phyloP scores from a whole-genome alignment of 2,888 invertebrate genomes.

The Lycaena phlaeas region DNA sequence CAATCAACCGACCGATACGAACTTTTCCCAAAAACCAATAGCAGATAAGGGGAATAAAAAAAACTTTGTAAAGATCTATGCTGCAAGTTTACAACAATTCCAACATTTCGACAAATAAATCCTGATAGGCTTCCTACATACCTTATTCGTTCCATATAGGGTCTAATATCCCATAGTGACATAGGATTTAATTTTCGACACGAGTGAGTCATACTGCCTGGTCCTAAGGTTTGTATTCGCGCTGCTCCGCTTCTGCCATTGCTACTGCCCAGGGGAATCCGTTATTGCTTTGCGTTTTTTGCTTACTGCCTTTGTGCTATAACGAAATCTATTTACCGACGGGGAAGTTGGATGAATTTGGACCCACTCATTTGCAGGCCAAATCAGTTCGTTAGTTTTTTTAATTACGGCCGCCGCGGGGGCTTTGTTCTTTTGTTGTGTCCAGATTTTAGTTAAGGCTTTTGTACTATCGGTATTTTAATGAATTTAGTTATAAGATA shows the following conservation, averaged over 20 bases:
- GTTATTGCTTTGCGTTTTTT: constrained; percentile 6
- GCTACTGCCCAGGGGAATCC: background rate
- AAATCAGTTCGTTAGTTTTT: constrained; percentile 15
- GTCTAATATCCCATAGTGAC: too few relatives aligned
- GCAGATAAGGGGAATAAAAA: constrained; percentile 4
- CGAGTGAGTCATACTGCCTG: background rate
- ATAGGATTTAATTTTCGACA: background rate
- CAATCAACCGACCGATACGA: background rate
- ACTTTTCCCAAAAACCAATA: constrained; percentile 1
- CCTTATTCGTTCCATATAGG: too few relatives aligned
- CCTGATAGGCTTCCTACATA: background rate
- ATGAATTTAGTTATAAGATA: too few relatives aligned
- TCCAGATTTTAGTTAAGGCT: too few relatives aligned
- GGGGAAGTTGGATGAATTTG: constrained; percentile 25
- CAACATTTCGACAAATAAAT: constrained; percentile 7
- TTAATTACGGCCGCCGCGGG: constrained; percentile 2
- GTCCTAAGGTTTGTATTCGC: background rate
- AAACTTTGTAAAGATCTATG: background rate
- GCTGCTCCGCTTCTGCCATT: background rate
- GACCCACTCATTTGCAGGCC: constrained; percentile 18
- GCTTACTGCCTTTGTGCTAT: constrained; percentile 25
- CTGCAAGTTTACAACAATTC: background rate
- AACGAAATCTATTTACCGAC: constrained; percentile 28
- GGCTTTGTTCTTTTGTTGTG: too few relatives aligned
- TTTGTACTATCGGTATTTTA: too few relatives aligned